Base-by-base conservation (phyloP, 2,888 invertebrate species). In the Lithophane ornitopus region DNA sequence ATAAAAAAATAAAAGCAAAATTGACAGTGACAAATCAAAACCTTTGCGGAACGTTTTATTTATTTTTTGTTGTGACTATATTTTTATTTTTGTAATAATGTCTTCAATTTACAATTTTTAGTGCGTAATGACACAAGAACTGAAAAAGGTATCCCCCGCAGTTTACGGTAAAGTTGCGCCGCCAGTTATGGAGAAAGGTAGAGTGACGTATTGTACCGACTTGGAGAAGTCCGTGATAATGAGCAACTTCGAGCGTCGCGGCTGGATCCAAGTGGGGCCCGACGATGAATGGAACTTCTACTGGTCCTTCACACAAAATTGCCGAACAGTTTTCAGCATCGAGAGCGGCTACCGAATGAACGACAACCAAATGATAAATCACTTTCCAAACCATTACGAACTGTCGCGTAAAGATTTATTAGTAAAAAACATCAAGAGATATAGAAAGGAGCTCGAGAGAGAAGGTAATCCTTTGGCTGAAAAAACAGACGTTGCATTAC, bases 261-360 rank as follows among this genome's bases (percentile, higher is more conserved):
- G 99, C 19, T 99, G 99, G 99, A 94, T 97, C 14, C 98, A 98
- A 93, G 99, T 95, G 9, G 97, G 98, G 0, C 98, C 98, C 0
- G 99, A 99, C 87, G 99, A 99, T 90, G 98, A 99, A 89, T 99
- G 99, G 99, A 99, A 99, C 93, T 98, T 99, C 91, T 99, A 99
- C 93, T 99, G 99, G 99, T 98, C 99, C 6, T 98, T 98, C 76
- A 98, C 99, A 2, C 98, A 98, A 90, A 99, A 98, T n/a, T 99
- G 99, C 88, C 97, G 99, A 76, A 98, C 97, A 90, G 97, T 99
- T 80, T 99, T 99, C 92, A 99, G 99, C 91, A 98, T 99, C 22
- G 99, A 99, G 90, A 98, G 98, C 91, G 99, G 99, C 19, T 99
- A 99, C 94, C 97, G 99, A 88, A 98, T 99, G 98, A 98, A 98